Conservation (phyloP, 2,888 invertebrate species). For the Fragum whitleyi region DNA sequence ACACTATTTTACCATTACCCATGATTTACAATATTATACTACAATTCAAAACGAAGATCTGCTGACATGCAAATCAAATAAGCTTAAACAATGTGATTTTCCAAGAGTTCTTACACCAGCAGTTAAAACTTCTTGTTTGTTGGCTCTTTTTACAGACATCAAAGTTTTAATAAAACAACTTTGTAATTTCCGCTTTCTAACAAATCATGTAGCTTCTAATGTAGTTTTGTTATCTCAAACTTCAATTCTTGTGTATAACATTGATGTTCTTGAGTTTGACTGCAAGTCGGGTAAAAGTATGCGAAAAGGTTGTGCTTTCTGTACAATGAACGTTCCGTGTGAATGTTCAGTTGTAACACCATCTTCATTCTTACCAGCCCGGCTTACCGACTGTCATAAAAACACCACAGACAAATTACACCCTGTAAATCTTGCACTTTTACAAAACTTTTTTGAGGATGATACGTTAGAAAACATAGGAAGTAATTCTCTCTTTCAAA, state of each 20-base stretch:
- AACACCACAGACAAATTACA: slow-evolving; percentile 28
- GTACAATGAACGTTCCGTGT: slow-evolving; percentile 31
- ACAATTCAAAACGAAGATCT: background rate
- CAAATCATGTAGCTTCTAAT: slow-evolving; percentile 17
- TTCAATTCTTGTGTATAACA: slow-evolving; percentile 30
- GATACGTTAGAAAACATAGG: slow-evolving; percentile 25
- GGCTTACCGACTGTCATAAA: slow-evolving; percentile 45
- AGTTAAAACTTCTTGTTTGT: slow-evolving; percentile 3
- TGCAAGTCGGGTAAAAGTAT: slow-evolving; percentile 10
- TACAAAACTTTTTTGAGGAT: slow-evolving; percentile 30
- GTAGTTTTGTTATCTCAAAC: slow-evolving; percentile 19
- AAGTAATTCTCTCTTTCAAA: slow-evolving; percentile 33
- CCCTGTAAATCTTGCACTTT: slow-evolving; percentile 35
- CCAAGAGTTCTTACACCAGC: slow-evolving; percentile 5
- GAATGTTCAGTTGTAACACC: slow-evolving; percentile 36
- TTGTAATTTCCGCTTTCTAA: slow-evolving; percentile 33
- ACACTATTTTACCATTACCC: slow-evolving; percentile 19
- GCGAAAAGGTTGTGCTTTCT: slow-evolving; percentile 12
- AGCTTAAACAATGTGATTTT: slow-evolving; percentile 15
- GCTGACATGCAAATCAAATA: background rate
- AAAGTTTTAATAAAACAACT: slow-evolving; percentile 7
- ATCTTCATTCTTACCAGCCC: slow-evolving; percentile 36
- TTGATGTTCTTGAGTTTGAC: slow-evolving; percentile 20
- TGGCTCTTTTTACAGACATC: slow-evolving; percentile 26
- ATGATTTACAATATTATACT: slow-evolving; percentile 9